Evolutionary conservation across 2,113 vertebrate species (phyloP).

Genomic region (Passerina amoena): DNA sequence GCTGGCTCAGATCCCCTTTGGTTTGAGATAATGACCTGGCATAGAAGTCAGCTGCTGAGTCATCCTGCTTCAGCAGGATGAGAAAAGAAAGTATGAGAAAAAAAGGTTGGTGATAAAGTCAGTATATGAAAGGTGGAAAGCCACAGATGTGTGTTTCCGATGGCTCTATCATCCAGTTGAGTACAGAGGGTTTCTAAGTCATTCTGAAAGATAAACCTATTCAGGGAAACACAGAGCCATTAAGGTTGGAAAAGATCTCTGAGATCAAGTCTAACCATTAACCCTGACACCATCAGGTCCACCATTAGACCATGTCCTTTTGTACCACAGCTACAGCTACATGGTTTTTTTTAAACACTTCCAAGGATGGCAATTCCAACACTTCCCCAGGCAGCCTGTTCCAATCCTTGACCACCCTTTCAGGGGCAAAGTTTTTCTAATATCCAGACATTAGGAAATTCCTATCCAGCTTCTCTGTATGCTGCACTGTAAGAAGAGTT

Average conservation of each 20-base stretch:
- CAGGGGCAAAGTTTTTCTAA: background rate
- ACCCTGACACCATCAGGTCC: background rate
- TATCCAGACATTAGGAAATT: background rate
- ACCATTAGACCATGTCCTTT: background rate
- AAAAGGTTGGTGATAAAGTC: background rate
- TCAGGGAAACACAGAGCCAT: background rate
- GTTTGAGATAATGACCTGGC: background rate
- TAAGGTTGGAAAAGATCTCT: background rate
- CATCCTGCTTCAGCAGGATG: background rate
- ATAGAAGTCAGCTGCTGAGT: background rate
- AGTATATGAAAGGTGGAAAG: background rate
- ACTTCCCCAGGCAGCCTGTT: background rate
- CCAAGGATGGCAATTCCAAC: background rate
- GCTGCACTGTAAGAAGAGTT: background rate
- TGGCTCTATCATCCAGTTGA: background rate
- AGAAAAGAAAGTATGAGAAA: background rate
- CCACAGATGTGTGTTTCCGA: rapidly evolving
- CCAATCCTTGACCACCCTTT: background rate
- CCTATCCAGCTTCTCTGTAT: background rate
- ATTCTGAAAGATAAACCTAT: background rate
- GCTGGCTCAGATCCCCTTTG: background rate
- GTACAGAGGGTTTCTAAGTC: background rate
- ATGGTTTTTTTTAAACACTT: background rate
- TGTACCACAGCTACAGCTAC: background rate
- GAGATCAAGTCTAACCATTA: background rate